phyloP scores from a whole-genome alignment of 2,888 invertebrate species.

The Platynereis dumerilii region DNA sequence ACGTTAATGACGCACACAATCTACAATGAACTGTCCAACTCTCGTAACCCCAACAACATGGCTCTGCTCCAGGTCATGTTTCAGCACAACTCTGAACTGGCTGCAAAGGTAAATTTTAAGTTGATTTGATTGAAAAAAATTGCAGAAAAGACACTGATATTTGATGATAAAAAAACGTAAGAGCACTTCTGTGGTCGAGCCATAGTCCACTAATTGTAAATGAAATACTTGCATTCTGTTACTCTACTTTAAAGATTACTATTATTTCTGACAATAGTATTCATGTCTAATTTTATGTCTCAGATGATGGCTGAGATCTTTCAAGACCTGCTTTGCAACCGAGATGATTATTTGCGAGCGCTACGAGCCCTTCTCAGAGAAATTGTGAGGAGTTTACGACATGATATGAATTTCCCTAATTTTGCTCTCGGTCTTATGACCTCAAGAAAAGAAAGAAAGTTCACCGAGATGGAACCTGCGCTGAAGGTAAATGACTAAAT shows the following conservation, averaged over 20 bases:
- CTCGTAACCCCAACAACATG: slow-evolving; percentile 94
- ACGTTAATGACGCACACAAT: slow-evolving; percentile 89
- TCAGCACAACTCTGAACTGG: slow-evolving; percentile 80
- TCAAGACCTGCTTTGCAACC: slow-evolving; percentile 78
- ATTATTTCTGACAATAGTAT: too few relatives aligned
- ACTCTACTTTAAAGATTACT: too few relatives aligned
- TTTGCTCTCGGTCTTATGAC: slow-evolving; percentile 81
- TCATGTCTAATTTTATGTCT: slow-evolving; percentile 22
- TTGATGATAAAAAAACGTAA: too few relatives aligned
- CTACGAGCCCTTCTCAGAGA: slow-evolving; percentile 86
- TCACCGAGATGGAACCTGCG: slow-evolving; percentile 57
- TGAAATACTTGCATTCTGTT: too few relatives aligned
- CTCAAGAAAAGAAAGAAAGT: slow-evolving; percentile 57
- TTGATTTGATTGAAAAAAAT: not conserved
- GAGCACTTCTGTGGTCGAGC: too few relatives aligned
- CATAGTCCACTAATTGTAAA: too few relatives aligned
- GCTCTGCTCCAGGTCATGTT: slow-evolving; percentile 88
- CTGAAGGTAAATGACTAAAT: slow-evolving; percentile 53
- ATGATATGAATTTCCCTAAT: slow-evolving; percentile 80
- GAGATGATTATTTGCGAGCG: slow-evolving; percentile 87
- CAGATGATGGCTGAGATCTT: slow-evolving; percentile 65
- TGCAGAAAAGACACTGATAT: not conserved
- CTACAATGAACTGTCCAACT: slow-evolving; percentile 88
- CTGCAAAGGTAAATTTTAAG: slow-evolving; percentile 69
- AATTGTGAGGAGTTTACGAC: slow-evolving; percentile 81